phyloP scores from a whole-genome alignment of 2,797 vertebrate genomes.

The Mus caroli region DNA sequence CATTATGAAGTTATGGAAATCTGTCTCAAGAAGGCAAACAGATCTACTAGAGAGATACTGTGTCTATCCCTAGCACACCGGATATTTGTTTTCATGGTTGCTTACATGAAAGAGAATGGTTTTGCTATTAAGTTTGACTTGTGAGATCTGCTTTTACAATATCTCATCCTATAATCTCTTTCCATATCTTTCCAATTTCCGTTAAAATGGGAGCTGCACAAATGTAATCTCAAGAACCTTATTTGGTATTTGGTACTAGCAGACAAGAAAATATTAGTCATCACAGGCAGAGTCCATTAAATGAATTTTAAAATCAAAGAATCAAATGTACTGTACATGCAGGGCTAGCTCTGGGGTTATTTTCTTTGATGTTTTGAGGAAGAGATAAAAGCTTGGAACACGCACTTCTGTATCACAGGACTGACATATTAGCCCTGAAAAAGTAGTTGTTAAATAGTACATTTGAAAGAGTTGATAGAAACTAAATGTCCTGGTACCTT shows the following conservation, averaged over 20 bases:
- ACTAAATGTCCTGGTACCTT: conserved; percentile 56
- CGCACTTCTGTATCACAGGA: conserved; percentile 62
- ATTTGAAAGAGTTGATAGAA: conserved; percentile 65
- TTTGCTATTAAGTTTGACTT: conserved; percentile 89
- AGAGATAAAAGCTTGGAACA: conserved; percentile 68
- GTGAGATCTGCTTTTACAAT: conserved; percentile 89
- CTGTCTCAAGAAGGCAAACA: conserved; percentile 93
- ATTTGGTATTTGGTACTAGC: conserved; percentile 83
- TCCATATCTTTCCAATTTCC: conserved; percentile 95
- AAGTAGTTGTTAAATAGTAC: conserved; percentile 58
- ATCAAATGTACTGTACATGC: conserved; percentile 78
- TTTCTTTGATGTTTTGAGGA: conserved; percentile 81
- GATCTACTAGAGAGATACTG: conserved; percentile 94
- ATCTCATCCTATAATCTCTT: conserved; percentile 90
- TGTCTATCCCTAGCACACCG: conserved; percentile 92
- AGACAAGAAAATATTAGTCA: conserved; percentile 83
- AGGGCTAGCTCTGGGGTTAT: conserved; percentile 79
- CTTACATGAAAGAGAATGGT: conserved; percentile 87
- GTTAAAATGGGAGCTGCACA: conserved; percentile 92
- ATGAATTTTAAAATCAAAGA: conserved; percentile 75
- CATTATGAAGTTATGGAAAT: conserved; percentile 96
- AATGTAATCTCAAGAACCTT: conserved; percentile 92
- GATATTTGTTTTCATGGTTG: conserved; percentile 98
- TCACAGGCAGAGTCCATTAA: conserved; percentile 83
- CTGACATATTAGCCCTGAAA: conserved; percentile 42